Percentiles rank a stretch among this genome's conserved stretches.
Evolutionary conservation across 2,888 invertebrate species (phyloP).

Genomic region (Blera fallax): DNA sequence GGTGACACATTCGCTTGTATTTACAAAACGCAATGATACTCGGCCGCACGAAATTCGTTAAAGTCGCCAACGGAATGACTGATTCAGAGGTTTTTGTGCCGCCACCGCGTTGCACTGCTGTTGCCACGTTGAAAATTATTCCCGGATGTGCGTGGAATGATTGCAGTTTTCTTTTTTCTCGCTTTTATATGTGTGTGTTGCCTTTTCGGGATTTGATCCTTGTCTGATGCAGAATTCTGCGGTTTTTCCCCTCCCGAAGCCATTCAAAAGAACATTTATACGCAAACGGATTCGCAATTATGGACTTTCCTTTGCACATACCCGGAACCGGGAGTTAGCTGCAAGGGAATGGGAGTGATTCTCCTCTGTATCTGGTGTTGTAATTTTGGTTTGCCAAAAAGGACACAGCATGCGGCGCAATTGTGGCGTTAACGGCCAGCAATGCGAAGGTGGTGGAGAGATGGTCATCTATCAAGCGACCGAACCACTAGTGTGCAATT

Average conservation of each 20-base stretch:
- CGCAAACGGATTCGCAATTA: conserved; percentile 67
- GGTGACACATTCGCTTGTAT: conserved; percentile 44
- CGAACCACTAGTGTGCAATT: conserved; percentile 64
- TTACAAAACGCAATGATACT: conserved; percentile 35
- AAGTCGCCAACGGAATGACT: conserved; percentile 52
- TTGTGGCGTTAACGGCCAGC: conserved; percentile 51
- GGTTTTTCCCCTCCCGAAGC: conserved; percentile 11
- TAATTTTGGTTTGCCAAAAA: conserved; percentile 61
- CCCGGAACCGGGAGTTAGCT: background rate
- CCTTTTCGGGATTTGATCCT: conserved; percentile 49
- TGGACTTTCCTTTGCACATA: conserved; percentile 47
- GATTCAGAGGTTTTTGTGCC: conserved; percentile 13
- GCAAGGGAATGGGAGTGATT: background rate
- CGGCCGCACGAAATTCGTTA: conserved; percentile 38
- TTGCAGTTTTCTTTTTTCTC: conserved; percentile 28
- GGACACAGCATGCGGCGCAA: conserved; percentile 55
- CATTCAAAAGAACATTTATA: conserved; percentile 58
- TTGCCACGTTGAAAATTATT: conserved; percentile 34
- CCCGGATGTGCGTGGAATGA: conserved; percentile 62
- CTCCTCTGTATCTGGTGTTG: conserved; percentile 33
- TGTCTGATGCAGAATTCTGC: conserved; percentile 62
- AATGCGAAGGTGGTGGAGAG: background rate
- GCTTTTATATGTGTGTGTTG: background rate
- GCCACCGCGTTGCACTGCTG: background rate
- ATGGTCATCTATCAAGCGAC: conserved; percentile 59